These are phyloP conservation scores for Geodia barretti DNA, from an alignment of 37 sponge, comb jelly and placozoan genomes.

Conservation along the genomic window DNA sequence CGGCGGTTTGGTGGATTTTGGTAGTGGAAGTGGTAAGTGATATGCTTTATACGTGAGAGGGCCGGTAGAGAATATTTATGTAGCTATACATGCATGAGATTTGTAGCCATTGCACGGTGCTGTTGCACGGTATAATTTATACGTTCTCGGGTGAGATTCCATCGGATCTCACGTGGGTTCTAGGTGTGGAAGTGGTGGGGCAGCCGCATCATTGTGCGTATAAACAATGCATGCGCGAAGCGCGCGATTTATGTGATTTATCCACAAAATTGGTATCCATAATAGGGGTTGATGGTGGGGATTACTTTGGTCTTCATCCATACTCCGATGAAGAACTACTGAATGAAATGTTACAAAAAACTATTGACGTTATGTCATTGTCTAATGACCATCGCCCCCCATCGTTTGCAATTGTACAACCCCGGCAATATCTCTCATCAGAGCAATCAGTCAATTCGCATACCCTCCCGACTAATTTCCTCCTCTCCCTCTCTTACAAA, in stretches of 20 bases:
- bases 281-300: background rate
- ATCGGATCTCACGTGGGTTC: too few relatives aligned
- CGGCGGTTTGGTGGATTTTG: too few relatives aligned
- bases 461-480: conserved; percentile 41
- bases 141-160: too few relatives aligned
- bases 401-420: background rate
- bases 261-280: background rate
- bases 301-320: background rate
- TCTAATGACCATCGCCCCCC: background rate
- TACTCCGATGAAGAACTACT: background rate
- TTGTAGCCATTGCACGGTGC: too few relatives aligned
- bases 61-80: too few relatives aligned
- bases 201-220: background rate
- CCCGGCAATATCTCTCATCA: background rate
- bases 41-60: too few relatives aligned
- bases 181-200: too few relatives aligned
- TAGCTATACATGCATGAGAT: too few relatives aligned
- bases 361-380: background rate
- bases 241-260: background rate
- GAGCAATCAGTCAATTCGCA: background rate
- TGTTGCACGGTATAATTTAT: too few relatives aligned
- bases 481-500: conserved; percentile 56
- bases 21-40: too few relatives aligned
- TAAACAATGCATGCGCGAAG: background rate
- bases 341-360: background rate